Percentiles rank a stretch among this genome's conserved stretches.
phyloP scores from a whole-genome alignment of 2,797 vertebrate species.

The Pseudochirops cupreus region DNA sequence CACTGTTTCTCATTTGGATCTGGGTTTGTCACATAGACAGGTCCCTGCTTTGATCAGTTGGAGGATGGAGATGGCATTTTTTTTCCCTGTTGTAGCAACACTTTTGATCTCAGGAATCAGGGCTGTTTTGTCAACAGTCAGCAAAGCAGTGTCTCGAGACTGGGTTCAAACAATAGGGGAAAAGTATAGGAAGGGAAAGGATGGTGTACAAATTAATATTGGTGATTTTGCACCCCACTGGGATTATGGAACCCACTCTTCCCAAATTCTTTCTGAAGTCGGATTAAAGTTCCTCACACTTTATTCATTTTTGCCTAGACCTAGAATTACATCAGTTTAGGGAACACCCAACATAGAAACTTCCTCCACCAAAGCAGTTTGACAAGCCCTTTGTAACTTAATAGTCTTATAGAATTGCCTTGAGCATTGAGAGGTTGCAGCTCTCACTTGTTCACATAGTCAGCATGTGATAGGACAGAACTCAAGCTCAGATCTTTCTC shows the following conservation, averaged over 20 bases:
- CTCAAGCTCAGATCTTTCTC: background rate
- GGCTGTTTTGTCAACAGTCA: constrained; percentile 15
- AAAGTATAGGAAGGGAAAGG: background rate
- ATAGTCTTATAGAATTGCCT: background rate
- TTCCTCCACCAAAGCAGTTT: background rate
- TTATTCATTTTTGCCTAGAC: background rate
- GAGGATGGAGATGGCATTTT: background rate
- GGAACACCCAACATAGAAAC: background rate
- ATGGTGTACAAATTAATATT: background rate
- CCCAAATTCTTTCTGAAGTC: background rate
- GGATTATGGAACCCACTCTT: background rate
- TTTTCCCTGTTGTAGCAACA: background rate
- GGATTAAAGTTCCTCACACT: background rate
- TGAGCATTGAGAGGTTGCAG: background rate
- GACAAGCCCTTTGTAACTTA: background rate
- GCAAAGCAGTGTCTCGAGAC: constrained; percentile 41
- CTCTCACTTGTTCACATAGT: background rate
- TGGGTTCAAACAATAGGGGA: constrained; percentile 4
- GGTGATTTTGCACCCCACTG: background rate
- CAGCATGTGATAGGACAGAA: background rate
- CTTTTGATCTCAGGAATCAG: constrained; percentile 38
- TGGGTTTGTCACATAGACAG: constrained; percentile 45
- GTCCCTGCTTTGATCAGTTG: constrained; percentile 8
- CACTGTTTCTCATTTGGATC: constrained; percentile 30
- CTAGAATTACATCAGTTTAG: background rate